Evolutionary conservation across 2,113 vertebrate species (phyloP).

Genomic region (Sterrhoptilus dennistouni): DNA sequence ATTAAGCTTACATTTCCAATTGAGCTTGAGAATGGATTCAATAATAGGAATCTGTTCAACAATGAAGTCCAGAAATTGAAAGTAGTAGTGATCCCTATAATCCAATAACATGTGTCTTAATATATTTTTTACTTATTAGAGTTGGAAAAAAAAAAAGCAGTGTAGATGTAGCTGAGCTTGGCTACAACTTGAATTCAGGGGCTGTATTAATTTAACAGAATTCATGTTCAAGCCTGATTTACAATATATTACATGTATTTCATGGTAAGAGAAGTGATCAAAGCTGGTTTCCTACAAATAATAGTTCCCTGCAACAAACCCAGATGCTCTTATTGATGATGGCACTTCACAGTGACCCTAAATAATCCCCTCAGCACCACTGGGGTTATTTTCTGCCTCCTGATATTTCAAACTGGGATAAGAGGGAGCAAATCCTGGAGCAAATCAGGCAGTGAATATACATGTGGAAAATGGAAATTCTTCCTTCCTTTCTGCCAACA

Average conservation of each 20-base stretch:
- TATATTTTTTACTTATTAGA: slow-evolving; percentile 56
- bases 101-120: slow-evolving; percentile 37
- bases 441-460: neutral
- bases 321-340: neutral
- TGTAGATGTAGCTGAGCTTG: neutral
- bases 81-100: slow-evolving; percentile 36
- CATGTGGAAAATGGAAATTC: neutral
- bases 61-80: slow-evolving; percentile 50
- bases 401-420: neutral
- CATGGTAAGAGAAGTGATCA: neutral
- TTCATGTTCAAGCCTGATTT: neutral
- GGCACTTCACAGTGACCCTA: neutral
- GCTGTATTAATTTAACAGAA: neutral
- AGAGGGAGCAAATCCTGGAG: neutral
- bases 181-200: neutral
- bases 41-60: slow-evolving; percentile 42
- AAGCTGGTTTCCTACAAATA: neutral
- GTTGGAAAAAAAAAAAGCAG: neutral
- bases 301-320: neutral
- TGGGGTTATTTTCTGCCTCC: neutral
- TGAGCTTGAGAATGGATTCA: slow-evolving; percentile 11
- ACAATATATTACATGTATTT: neutral
- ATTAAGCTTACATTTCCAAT: slow-evolving; percentile 19
- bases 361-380: neutral
- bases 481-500: neutral